Base-by-base conservation (phyloP, 2,888 invertebrate genomes). In the Argyra leucocephala region DNA sequence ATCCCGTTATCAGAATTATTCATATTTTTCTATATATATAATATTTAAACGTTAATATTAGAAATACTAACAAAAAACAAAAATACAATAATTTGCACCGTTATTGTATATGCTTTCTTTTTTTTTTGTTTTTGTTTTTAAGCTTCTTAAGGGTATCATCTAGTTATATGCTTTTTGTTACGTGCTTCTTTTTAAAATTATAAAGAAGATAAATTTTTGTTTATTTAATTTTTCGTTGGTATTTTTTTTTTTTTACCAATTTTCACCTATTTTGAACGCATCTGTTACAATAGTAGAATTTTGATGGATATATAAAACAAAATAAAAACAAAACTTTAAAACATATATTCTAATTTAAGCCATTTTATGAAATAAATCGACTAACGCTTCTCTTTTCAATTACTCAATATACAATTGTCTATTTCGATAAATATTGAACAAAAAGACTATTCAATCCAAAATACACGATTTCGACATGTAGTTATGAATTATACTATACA, bases 221-320 rank as follows among this genome's bases (percentile, higher is more conserved):
- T 48, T 48, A 48, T 48, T 48, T 48, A 48, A 5, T 48, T n/a
- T 31, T 31, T 31, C 12, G 31, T 31, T 48, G 5, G 12, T 48
- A 5, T 12, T 18, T 48, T 48, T 3, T 48, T 48, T 15, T 48
- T 48, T 48, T 18, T 18, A 48, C 12, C 18, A 18, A 48, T 48
- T 31, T 48, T 48, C 48, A 48, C 48, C 48, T 48, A 48, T 48
- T 48, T 48, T 48, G 18, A n/a, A 48, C 48, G n/a, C 48, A 48
- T 48, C 48, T 48, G 48, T 15, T 48, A 18, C 48, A 48, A 48
- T 48, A 48, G 18, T 48, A 18, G 18, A 18, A 48, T n/a, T 48
- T 48, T 31, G 12, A 18, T 18, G 5, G 48, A 48, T 48, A 18
- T 48, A 10, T 4, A 31, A 31, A 31, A 31, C 12, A 31, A 31